Conservation (phyloP, 2,888 invertebrate genomes). For the Teleiodes luculella region DNA sequence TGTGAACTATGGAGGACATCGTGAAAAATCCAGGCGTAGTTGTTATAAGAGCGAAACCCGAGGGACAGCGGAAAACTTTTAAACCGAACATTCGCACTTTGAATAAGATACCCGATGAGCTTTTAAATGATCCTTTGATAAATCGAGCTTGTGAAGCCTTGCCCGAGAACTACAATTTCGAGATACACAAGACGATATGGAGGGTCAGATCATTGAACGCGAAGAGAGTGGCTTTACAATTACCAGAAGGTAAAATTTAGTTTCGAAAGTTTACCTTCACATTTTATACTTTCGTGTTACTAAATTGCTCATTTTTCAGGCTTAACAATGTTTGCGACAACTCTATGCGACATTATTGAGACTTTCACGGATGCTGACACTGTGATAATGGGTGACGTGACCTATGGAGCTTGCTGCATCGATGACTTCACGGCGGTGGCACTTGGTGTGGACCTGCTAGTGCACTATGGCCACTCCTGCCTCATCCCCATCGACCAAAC, state of each 20-base stretch:
- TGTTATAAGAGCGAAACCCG: slow-evolving; percentile 87
- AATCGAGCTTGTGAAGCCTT: slow-evolving; percentile 85
- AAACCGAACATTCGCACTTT: slow-evolving; percentile 83
- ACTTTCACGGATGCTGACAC: slow-evolving; percentile 92
- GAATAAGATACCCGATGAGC: slow-evolving; percentile 89
- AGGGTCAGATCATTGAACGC: slow-evolving; percentile 90
- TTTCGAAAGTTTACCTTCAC: slow-evolving; percentile 5
- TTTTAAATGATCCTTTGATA: slow-evolving; percentile 85
- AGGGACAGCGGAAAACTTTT: slow-evolving; percentile 85
- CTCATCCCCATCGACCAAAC: slow-evolving; percentile 93
- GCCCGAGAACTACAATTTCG: slow-evolving; percentile 98
- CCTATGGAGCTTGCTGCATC: slow-evolving; percentile 99
- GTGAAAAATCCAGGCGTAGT: slow-evolving; percentile 67
- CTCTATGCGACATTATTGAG: slow-evolving; percentile 95
- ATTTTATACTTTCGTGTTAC: background rate
- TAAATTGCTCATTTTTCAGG: slow-evolving; percentile 53
- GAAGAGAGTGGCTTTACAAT: slow-evolving; percentile 94
- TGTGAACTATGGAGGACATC: slow-evolving; percentile 53
- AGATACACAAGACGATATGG: slow-evolving; percentile 99
- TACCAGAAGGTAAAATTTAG: slow-evolving; percentile 89
- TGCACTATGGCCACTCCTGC: slow-evolving; percentile 99
- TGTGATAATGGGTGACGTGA: slow-evolving; percentile 99
- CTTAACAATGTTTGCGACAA: slow-evolving; percentile 93
- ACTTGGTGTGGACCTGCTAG: slow-evolving; percentile 91
- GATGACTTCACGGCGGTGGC: slow-evolving; percentile 97